A percentile compares a stretch with the other conserved stretches of the same genome.
Conservation (phyloP, 2,797 vertebrate genomes). For the Betta splendens region DNA sequence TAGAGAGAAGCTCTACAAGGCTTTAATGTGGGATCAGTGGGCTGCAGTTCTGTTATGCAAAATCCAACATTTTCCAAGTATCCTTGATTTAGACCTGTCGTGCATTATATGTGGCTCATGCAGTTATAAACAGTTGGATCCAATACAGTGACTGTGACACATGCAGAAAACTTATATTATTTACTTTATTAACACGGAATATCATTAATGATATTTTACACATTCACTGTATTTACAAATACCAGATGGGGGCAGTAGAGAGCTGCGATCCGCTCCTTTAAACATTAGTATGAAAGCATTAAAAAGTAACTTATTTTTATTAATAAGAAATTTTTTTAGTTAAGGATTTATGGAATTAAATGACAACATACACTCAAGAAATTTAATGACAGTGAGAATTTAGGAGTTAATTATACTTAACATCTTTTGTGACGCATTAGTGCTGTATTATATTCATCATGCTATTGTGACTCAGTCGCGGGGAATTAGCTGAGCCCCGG, state of each 20-base stretch:
- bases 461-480: conserved; percentile 42
- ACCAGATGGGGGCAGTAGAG: conserved; percentile 62
- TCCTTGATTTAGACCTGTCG: background rate
- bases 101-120: background rate
- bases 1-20: background rate
- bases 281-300: background rate
- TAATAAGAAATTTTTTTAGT: background rate
- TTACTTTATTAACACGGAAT: background rate
- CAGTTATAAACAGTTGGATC: no score
- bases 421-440: background rate
- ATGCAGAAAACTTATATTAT: background rate
- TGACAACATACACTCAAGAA: background rate
- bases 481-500: conserved; percentile 17
- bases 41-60: background rate
- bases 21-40: background rate
- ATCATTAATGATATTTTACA: background rate
- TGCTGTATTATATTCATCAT: conserved; percentile 19
- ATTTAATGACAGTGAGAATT: background rate
- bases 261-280: conserved; percentile 6
- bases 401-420: background rate
- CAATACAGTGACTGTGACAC: background rate
- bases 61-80: background rate
- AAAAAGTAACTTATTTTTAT: background rate
- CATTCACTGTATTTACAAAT: background rate
- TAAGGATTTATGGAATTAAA: background rate